Evolutionary conservation across 2,888 invertebrate genomes (phyloP).

Genomic region (Rhorus exstirpatorius): DNA sequence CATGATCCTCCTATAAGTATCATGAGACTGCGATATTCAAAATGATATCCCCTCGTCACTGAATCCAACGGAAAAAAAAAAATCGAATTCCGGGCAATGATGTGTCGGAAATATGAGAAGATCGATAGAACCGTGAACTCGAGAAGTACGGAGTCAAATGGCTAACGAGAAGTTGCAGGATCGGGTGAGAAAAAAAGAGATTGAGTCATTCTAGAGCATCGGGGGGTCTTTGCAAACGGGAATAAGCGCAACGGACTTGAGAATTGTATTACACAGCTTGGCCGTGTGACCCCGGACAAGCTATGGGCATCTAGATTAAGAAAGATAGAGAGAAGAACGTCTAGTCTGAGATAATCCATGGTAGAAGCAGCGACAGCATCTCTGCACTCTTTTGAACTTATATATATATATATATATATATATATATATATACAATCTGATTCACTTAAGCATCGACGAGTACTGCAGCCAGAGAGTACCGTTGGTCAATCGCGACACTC

Average conservation of each 20-base stretch:
- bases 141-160: conserved; percentile 44
- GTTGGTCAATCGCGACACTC: conserved; percentile 76
- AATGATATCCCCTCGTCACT: neutral
- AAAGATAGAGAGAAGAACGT: conserved; percentile 52
- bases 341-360: conserved; percentile 57
- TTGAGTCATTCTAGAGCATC: conserved; percentile 60
- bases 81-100: neutral
- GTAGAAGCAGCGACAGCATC: conserved; percentile 55
- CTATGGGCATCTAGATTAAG: conserved; percentile 62
- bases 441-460: conserved; percentile 29
- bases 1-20: neutral
- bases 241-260: conserved; percentile 61
- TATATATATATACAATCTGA: conserved; percentile 13
- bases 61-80: conserved; percentile 17
- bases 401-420: conserved; percentile 10
- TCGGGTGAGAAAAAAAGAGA: conserved; percentile 68
- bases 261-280: conserved; percentile 59
- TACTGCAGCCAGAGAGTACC: conserved; percentile 67
- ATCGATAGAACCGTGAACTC: conserved; percentile 22
- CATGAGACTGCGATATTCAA: neutral
- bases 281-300: conserved; percentile 62
- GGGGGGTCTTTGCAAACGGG: conserved; percentile 38
- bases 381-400: conserved; percentile 27
- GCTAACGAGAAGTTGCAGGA: conserved; percentile 55
- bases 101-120: conserved; percentile 38